A percentile compares a stretch with the other conserved stretches of the same genome.
Evolutionary conservation across 1,140 invertebrate genomes (phyloP).

Genomic region (Augochlora pura): DNA sequence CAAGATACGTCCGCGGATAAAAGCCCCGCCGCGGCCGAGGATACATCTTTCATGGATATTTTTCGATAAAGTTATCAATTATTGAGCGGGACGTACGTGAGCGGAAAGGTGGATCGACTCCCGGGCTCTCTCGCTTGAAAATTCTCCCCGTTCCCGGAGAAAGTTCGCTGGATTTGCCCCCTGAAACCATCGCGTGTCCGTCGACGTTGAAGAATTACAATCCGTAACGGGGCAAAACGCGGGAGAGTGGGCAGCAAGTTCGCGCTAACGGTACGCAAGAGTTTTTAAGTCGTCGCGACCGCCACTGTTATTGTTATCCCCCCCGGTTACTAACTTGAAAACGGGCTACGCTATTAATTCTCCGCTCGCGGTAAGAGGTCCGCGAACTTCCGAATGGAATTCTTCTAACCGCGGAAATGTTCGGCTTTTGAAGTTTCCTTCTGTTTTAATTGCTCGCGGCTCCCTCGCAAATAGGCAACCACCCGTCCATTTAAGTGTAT

Average conservation of each 20-base stretch:
- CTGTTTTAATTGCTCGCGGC: not conserved
- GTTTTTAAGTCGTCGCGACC: slow-evolving; percentile 53
- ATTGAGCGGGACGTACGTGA: slow-evolving; percentile 35
- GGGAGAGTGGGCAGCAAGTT: slow-evolving; percentile 17
- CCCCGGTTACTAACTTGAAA: slow-evolving; percentile 38
- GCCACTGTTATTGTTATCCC: slow-evolving; percentile 41
- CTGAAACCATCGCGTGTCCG: slow-evolving; percentile 54
- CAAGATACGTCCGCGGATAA: not conserved
- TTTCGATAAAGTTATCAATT: slow-evolving; percentile 46
- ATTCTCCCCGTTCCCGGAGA: slow-evolving; percentile 22
- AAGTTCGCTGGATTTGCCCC: slow-evolving; percentile 47
- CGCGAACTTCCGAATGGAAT: not conserved
- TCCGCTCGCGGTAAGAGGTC: slow-evolving; percentile 15
- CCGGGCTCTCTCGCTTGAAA: slow-evolving; percentile 39
- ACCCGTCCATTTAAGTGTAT: not conserved
- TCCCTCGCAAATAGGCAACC: not conserved
- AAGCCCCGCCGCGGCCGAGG: not conserved
- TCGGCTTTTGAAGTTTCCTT: not conserved
- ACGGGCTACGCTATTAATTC: slow-evolving; percentile 50
- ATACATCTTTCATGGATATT: slow-evolving; percentile 28
- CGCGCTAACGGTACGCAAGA: slow-evolving; percentile 51
- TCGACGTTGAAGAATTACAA: slow-evolving; percentile 60
- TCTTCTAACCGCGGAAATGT: not conserved
- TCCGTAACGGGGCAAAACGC: slow-evolving; percentile 19
- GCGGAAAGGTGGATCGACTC: slow-evolving; percentile 3